Evolutionary conservation across 2,797 vertebrate genomes (phyloP).

Genomic region (Psittacula derbiana): DNA sequence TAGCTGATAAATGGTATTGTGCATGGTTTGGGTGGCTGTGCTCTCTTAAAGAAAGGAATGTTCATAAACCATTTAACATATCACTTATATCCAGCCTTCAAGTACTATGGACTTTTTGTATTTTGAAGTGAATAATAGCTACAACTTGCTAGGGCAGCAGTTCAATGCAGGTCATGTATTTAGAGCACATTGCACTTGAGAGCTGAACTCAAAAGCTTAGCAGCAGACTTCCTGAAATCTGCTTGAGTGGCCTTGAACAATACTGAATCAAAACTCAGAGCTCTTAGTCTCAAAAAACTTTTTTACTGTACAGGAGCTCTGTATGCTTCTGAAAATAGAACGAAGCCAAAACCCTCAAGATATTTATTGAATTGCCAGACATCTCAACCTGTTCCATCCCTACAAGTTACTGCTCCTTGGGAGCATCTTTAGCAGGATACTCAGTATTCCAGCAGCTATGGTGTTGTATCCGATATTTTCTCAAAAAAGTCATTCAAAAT

Average conservation of each 20-base stretch:
- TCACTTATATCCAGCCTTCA: slow-evolving; percentile 55
- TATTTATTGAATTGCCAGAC: background rate
- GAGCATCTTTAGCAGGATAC: background rate
- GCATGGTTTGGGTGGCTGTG: background rate
- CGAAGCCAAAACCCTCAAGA: background rate
- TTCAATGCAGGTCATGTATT: slow-evolving; percentile 55
- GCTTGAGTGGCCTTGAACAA: slow-evolving; percentile 64
- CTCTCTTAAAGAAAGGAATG: slow-evolving; percentile 8
- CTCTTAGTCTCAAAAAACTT: background rate
- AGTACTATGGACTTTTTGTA: slow-evolving; percentile 34
- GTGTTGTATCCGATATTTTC: background rate
- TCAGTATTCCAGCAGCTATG: background rate
- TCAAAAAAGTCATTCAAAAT: background rate
- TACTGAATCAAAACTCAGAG: slow-evolving; percentile 36
- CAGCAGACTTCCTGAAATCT: slow-evolving; percentile 60
- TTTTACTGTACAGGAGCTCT: background rate
- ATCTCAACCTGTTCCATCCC: background rate
- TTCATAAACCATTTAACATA: slow-evolving; percentile 39
- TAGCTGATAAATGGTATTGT: slow-evolving; percentile 32
- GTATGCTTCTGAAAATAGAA: background rate
- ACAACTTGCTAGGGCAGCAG: slow-evolving; percentile 45
- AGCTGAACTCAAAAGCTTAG: slow-evolving; percentile 65
- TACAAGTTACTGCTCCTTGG: background rate
- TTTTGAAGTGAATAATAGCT: slow-evolving; percentile 64
- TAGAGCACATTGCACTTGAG: slow-evolving; percentile 48